Percentiles rank a stretch among this genome's conserved stretches.
These are phyloP conservation scores for Prionchulus punctatus DNA, from an alignment of 2,888 invertebrate genomes.

Conservation along the genomic window DNA sequence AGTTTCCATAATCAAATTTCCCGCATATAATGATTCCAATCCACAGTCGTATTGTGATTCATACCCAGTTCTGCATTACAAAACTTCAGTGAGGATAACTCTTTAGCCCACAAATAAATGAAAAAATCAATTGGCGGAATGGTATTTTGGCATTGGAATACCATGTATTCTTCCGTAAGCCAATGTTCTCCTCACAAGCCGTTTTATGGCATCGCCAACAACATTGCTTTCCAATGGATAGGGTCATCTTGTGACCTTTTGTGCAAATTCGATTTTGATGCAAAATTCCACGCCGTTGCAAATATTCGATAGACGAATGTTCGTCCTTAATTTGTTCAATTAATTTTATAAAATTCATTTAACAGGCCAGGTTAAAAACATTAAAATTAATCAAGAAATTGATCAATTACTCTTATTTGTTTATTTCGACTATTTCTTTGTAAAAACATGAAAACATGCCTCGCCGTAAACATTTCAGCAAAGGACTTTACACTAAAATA, in stretches of 20 bases:
- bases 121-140: too few species aligned
- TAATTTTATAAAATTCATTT: slow-evolving; percentile 1
- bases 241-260: background rate
- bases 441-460: too few species aligned
- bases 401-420: too few species aligned
- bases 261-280: background rate
- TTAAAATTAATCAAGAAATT: too few species aligned
- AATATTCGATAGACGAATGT: background rate
- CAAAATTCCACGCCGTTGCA: slow-evolving; percentile 1
- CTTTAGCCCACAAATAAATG: background rate
- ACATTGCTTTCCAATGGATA: background rate
- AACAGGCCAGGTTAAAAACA: too few species aligned
- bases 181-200: background rate
- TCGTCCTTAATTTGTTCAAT: background rate
- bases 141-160: too few species aligned
- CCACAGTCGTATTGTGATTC: background rate
- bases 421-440: too few species aligned
- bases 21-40: background rate
- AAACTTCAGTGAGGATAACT: background rate
- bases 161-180: background rate
- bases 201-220: background rate
- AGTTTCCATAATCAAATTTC: background rate
- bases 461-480: too few species aligned
- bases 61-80: background rate
- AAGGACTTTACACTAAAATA: too few species aligned